Evolutionary conservation across 1,140 invertebrate species (phyloP).

Genomic region (Amyelois transitella): DNA sequence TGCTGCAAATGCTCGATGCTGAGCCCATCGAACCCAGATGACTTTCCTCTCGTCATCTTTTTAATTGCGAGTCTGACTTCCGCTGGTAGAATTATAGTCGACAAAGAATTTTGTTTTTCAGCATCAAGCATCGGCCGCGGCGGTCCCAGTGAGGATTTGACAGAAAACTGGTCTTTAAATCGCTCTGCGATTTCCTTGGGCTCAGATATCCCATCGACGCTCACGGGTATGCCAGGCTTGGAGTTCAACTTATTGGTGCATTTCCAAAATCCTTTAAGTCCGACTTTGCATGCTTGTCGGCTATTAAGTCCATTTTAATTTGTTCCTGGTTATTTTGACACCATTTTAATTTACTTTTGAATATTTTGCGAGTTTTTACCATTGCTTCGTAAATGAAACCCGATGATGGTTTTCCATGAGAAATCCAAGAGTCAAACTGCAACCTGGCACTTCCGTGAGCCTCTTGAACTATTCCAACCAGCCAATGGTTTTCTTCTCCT

Average conservation of each 20-base stretch:
- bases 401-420: background rate
- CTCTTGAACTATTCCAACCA: background rate
- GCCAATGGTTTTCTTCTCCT: background rate
- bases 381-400: conserved; percentile 1
- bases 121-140: background rate
- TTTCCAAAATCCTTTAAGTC: conserved; percentile 12
- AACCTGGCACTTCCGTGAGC: conserved; percentile 9
- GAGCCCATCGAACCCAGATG: conserved; percentile 19
- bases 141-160: conserved; percentile 11
- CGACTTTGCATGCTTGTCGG: conserved; percentile 6
- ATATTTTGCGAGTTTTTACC: conserved; percentile 1
- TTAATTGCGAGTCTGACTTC: conserved; percentile 7
- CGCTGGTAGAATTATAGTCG: conserved; percentile 7
- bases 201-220: conserved; percentile 6
- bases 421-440: conserved; percentile 8
- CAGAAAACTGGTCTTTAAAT: conserved; percentile 15
- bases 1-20: conserved; percentile 10
- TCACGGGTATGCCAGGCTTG: background rate
- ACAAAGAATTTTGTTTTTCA: too few species aligned
- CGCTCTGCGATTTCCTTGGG: conserved; percentile 11
- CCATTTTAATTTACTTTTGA: conserved; percentile 9
- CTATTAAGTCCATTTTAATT: background rate
- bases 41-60: conserved; percentile 18
- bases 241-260: conserved; percentile 10
- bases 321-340: conserved; percentile 6